These are phyloP conservation scores for Drosophila pallidifrons DNA, from an alignment of 1,140 invertebrate species.

Conservation along the genomic window DNA sequence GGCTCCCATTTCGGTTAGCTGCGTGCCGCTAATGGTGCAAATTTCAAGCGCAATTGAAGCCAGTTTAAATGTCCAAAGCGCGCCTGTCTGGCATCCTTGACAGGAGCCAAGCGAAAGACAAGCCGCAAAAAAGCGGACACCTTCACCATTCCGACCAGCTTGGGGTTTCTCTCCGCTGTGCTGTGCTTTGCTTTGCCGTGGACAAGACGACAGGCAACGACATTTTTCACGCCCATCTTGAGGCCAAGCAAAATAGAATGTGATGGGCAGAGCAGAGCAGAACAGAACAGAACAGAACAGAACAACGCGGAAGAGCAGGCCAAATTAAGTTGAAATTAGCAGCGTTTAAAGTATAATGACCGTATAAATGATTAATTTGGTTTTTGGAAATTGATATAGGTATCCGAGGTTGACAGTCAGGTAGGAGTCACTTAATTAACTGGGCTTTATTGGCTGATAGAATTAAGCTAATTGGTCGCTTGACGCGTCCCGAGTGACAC, in stretches of 20 bases:
- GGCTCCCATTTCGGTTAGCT: slow-evolving; percentile 40
- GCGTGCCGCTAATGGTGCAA: slow-evolving; percentile 67
- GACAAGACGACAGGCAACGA: slow-evolving; percentile 40
- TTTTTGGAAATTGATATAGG: slow-evolving; percentile 66
- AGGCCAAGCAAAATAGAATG: not conserved
- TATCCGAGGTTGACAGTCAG: slow-evolving; percentile 17
- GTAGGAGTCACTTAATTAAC: slow-evolving; percentile 59
- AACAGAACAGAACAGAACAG: not conserved
- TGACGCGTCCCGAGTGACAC: slow-evolving; percentile 55
- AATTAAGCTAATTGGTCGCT: slow-evolving; percentile 66
- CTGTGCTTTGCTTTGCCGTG: not conserved
- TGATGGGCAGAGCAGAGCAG: not conserved
- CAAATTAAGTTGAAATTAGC: slow-evolving; percentile 73
- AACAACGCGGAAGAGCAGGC: not conserved
- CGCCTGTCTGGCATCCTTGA: slow-evolving; percentile 19
- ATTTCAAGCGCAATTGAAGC: slow-evolving; percentile 74
- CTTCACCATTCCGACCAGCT: not conserved
- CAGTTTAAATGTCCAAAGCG: slow-evolving; percentile 49
- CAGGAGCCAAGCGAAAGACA: slow-evolving; percentile 14
- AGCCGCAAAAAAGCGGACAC: slow-evolving; percentile 33
- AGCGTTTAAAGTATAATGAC: slow-evolving; percentile 73
- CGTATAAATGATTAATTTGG: slow-evolving; percentile 74
- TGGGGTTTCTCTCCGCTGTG: not conserved
- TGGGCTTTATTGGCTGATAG: slow-evolving; percentile 60
- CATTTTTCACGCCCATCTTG: slow-evolving; percentile 44